phyloP scores from a whole-genome alignment of 2,888 invertebrate species.

The Magallana nippona region DNA sequence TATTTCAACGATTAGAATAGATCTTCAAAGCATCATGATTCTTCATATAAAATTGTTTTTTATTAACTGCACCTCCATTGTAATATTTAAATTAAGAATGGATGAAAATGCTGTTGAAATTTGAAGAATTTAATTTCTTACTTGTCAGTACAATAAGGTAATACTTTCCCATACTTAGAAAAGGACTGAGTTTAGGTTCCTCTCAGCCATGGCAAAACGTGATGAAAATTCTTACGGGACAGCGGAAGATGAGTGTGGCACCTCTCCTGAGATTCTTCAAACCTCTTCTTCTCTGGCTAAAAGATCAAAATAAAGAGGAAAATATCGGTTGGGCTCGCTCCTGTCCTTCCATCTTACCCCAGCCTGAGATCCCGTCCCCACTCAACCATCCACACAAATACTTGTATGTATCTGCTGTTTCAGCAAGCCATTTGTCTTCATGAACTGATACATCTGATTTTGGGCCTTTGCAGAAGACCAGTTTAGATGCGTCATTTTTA shows the following conservation, averaged over 20 bases:
- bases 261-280: constrained; percentile 91
- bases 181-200: constrained; percentile 77
- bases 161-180: constrained; percentile 45
- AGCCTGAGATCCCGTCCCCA: not conserved
- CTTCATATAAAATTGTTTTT: too few relatives aligned
- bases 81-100: too few relatives aligned
- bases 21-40: too few relatives aligned
- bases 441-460: too few relatives aligned
- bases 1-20: too few relatives aligned
- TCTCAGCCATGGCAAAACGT: constrained; percentile 85
- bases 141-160: not conserved
- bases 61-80: too few relatives aligned
- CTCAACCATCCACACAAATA: not conserved
- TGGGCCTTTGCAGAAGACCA: not conserved
- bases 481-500: not conserved
- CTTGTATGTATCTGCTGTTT: not conserved
- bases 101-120: too few relatives aligned
- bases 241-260: constrained; percentile 86
- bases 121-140: too few relatives aligned
- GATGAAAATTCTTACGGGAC: constrained; percentile 89
- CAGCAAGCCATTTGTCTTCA: not conserved
- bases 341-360: not conserved
- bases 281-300: constrained; percentile 90
- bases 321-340: constrained; percentile 49
- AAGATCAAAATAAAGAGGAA: constrained; percentile 81